phyloP scores from a whole-genome alignment of 2,113 vertebrate species.

The Amphilophus citrinellus region DNA sequence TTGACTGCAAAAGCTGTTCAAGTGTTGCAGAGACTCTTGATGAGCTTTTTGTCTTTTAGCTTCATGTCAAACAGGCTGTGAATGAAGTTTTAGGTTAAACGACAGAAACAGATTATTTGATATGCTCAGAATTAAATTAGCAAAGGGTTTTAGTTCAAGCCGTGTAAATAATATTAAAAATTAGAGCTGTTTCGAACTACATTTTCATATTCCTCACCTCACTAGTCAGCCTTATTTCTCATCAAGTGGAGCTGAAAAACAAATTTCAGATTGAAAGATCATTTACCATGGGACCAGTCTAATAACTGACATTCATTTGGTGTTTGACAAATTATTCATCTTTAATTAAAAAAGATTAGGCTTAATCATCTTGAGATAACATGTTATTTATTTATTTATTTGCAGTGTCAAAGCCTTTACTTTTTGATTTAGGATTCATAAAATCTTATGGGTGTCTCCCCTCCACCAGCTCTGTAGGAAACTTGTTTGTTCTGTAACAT shows the following conservation, averaged over 20 bases:
- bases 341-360: not conserved
- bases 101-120: not conserved
- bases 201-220: not conserved
- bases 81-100: not conserved
- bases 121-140: not conserved
- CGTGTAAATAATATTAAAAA: not conserved
- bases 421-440: too few relatives aligned
- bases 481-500: too few relatives aligned
- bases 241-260: not conserved
- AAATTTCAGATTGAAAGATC: not conserved
- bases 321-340: not conserved
- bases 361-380: not conserved
- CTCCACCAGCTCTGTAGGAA: too few relatives aligned
- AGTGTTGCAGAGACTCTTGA: not conserved
- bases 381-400: not conserved
- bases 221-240: not conserved
- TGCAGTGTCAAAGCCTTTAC: not conserved
- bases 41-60: not conserved
- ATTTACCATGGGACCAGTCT: not conserved
- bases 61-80: not conserved
- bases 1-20: not conserved
- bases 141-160: not conserved
- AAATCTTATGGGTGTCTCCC: too few relatives aligned
- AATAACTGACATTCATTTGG: constrained; percentile 1
- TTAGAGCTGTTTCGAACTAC: not conserved